Evolutionary conservation across 2,888 invertebrate genomes (phyloP).

Genomic region (Acanthosepion esculentum): DNA sequence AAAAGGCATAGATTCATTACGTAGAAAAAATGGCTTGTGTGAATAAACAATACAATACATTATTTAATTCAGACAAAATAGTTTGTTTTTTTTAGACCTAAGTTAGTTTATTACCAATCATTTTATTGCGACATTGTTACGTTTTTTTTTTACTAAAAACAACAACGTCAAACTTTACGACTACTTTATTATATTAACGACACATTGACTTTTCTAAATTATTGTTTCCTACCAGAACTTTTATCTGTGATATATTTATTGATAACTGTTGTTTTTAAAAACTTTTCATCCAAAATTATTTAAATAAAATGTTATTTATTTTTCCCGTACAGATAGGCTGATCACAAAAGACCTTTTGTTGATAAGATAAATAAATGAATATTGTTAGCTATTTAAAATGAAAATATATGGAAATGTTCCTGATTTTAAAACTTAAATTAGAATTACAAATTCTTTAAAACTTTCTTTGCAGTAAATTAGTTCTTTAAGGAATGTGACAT

Average conservation of each 20-base stretch:
- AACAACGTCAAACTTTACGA: neutral
- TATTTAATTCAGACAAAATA: neutral
- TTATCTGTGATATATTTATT: conserved; percentile 33
- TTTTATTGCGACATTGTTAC: neutral
- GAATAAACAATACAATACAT: neutral
- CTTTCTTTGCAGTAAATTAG: neutral
- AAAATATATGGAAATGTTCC: neutral
- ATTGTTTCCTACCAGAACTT: neutral
- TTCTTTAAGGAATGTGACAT: neutral
- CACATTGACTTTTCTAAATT: neutral
- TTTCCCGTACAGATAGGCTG: neutral
- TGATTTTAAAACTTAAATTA: neutral
- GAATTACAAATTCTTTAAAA: neutral
- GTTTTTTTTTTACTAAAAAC: neutral
- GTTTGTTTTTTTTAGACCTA: neutral
- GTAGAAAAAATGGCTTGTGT: conserved; percentile 33
- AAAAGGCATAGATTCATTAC: neutral
- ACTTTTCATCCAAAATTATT: neutral
- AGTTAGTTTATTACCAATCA: too few species aligned
- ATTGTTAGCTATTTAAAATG: neutral
- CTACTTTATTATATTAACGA: neutral
- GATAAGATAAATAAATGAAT: neutral
- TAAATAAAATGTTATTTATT: neutral
- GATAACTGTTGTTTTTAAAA: neutral
- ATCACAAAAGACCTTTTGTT: neutral